phyloP scores from a whole-genome alignment of 2,888 invertebrate genomes.

The Luffia ferchaultella region DNA sequence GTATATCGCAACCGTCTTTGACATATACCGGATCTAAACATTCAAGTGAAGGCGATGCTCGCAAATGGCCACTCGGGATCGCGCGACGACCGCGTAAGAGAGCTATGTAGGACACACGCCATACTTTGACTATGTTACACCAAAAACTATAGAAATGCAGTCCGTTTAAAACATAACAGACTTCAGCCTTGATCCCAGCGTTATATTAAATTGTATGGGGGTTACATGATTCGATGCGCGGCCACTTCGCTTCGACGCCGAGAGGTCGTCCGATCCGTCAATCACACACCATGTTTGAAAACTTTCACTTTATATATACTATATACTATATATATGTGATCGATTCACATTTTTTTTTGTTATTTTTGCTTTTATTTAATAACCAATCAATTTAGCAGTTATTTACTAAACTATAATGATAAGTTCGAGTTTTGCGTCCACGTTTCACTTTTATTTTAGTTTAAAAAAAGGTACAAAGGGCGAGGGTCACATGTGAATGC shows the following conservation, averaged over 20 bases:
- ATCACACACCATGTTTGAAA: neutral
- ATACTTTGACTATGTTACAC: neutral
- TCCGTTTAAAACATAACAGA: neutral
- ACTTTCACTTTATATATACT: neutral
- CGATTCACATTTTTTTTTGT: neutral
- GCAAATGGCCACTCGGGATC: constrained; percentile 5
- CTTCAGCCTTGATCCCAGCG: neutral
- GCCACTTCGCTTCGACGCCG: neutral
- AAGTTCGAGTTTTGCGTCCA: neutral
- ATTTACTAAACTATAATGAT: neutral
- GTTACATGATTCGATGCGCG: neutral
- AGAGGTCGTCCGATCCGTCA: neutral
- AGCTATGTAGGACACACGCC: constrained; percentile 12
- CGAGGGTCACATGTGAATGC: neutral
- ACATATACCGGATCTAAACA: constrained; percentile 25
- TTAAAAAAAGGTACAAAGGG: neutral
- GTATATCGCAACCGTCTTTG: constrained; percentile 60
- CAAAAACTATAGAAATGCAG: neutral
- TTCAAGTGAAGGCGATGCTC: neutral
- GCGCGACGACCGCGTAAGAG: constrained; percentile 16
- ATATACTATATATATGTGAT: neutral
- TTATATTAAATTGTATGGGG: neutral
- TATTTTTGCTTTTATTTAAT: neutral
- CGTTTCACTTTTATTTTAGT: neutral
- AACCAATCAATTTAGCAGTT: neutral